These are phyloP conservation scores for Brotogeris chrysoptera DNA, from an alignment of 2,797 vertebrate genomes.

Conservation along the genomic window DNA sequence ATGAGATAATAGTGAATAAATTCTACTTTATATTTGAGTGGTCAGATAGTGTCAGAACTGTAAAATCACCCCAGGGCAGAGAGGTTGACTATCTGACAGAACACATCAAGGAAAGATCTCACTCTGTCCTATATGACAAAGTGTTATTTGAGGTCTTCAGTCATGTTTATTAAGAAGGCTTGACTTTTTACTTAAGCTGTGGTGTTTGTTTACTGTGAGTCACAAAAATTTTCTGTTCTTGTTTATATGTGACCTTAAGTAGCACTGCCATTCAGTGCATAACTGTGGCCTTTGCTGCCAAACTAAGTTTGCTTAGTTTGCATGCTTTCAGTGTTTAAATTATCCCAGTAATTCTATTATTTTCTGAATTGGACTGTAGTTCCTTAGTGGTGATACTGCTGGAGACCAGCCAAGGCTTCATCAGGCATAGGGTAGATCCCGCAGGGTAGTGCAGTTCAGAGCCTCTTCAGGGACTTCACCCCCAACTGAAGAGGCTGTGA, in stretches of 20 bases:
- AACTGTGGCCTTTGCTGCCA: not conserved
- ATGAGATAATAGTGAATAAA: not conserved
- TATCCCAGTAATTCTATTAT: not conserved
- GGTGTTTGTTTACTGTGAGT: not conserved
- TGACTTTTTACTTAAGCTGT: not conserved
- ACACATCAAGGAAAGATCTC: not conserved
- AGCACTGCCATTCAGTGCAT: not conserved
- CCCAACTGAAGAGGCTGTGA: not conserved
- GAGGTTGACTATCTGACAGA: not conserved
- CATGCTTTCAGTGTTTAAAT: not conserved
- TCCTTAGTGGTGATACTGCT: not conserved
- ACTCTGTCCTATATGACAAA: not conserved
- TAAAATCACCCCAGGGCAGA: not conserved
- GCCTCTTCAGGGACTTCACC: not conserved
- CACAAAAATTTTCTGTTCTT: not conserved
- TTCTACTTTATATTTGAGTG: slow-evolving; percentile 19
- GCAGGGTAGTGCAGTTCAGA: not conserved
- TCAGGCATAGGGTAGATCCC: not conserved
- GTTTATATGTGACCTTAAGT: not conserved
- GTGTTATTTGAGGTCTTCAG: slow-evolving; percentile 2
- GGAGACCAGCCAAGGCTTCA: not conserved
- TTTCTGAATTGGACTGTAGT: not conserved
- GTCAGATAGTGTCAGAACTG: not conserved
- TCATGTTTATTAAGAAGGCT: not conserved
- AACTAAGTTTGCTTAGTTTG: not conserved